These are phyloP conservation scores for Cichlasoma orientale DNA, from an alignment of 2,797 vertebrate species.

Conservation along the genomic window DNA sequence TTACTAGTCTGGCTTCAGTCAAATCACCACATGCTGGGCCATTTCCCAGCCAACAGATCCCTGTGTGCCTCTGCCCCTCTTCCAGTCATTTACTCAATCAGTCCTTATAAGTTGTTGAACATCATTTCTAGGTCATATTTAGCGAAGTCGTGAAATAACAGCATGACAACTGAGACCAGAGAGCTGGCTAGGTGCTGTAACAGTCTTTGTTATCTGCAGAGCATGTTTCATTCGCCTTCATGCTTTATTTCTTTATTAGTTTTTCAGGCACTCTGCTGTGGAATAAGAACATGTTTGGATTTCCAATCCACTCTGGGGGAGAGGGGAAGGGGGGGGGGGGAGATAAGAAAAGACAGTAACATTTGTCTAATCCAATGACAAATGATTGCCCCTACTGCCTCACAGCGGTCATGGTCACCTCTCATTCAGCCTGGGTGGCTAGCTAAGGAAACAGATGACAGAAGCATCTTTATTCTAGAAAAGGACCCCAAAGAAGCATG, in stretches of 20 bases:
- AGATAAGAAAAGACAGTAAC: not conserved
- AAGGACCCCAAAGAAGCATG: slow-evolving; percentile 3
- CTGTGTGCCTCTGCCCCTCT: not conserved
- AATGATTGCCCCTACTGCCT: not conserved
- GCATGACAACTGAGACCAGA: not conserved
- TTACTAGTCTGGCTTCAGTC: not conserved
- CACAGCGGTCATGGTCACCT: slow-evolving; percentile 5
- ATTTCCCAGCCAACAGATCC: slow-evolving; percentile 1
- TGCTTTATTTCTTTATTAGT: not conserved
- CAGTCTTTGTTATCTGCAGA: not conserved
- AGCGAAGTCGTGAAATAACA: not conserved
- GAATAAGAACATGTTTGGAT: slow-evolving; percentile 8
- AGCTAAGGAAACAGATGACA: slow-evolving; percentile 13
- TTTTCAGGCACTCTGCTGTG: not conserved
- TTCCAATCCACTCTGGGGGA: not conserved
- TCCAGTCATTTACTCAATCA: slow-evolving; percentile 20
- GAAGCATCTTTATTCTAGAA: not conserved
- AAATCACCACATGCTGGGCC: not conserved
- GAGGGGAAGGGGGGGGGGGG: rapidly evolving
- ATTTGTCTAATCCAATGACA: slow-evolving; percentile 17
- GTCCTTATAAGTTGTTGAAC: not conserved
- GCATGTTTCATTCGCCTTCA: not conserved
- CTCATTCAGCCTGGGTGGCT: slow-evolving; percentile 21
- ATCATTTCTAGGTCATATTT: slow-evolving; percentile 9
- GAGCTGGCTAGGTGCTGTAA: not conserved